Conservation (phyloP, 2,113 vertebrate species). For the Toxostoma redivivum region DNA sequence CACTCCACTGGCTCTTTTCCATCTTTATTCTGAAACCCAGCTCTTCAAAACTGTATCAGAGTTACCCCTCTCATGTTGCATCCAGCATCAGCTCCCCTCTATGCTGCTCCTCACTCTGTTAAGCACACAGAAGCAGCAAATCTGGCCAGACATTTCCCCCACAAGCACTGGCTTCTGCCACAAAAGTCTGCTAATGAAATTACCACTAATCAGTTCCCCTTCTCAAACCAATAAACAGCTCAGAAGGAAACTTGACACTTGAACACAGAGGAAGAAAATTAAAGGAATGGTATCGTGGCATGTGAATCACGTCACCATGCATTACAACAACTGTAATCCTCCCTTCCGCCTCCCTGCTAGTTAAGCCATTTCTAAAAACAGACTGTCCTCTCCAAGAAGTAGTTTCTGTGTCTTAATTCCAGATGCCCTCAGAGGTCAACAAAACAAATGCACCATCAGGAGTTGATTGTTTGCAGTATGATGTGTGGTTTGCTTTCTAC, state of each 20-base stretch:
- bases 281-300: neutral
- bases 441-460: neutral
- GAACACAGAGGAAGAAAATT: neutral
- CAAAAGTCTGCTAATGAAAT: neutral
- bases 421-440: neutral
- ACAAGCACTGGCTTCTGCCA: neutral
- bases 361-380: conserved; percentile 39
- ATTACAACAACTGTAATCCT: neutral
- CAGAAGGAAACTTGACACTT: neutral
- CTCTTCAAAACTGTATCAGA: neutral
- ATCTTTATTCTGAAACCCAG: neutral
- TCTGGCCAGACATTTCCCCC: neutral
- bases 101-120: neutral
- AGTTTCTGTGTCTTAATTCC: neutral
- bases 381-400: neutral
- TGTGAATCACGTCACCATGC: neutral
- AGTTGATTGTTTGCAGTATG: neutral
- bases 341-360: neutral
- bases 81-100: neutral
- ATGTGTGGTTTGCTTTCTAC: neutral
- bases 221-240: neutral
- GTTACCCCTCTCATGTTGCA: neutral
- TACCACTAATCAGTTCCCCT: neutral
- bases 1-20: neutral
- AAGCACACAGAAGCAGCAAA: neutral